phyloP scores from a whole-genome alignment of 1,140 invertebrate genomes.

The Akabosia matsudoensis region DNA sequence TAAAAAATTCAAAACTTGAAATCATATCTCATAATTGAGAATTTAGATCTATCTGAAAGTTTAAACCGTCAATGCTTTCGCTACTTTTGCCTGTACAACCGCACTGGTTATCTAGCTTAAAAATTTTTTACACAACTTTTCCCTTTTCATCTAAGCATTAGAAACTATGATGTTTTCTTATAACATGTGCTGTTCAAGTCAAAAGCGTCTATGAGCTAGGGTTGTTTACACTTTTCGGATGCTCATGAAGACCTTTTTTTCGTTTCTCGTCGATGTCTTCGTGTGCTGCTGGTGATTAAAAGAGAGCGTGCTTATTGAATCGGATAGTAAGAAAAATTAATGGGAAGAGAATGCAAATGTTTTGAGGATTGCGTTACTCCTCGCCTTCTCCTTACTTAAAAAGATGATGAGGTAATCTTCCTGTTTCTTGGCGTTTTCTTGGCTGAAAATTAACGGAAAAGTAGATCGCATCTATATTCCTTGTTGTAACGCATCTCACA shows the following conservation, averaged over 20 bases:
- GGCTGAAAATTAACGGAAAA: constrained; percentile 15
- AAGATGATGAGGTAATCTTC: constrained; percentile 1
- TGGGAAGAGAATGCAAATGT: constrained; percentile 40
- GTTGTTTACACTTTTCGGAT: constrained; percentile 7
- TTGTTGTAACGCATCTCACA: neutral
- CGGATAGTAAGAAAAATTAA: constrained; percentile 46
- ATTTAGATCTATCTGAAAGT: no score
- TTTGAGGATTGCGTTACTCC: no score
- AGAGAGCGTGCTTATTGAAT: constrained; percentile 44
- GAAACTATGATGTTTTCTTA: no score
- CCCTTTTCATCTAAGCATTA: neutral
- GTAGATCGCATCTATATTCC: neutral
- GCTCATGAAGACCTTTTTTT: neutral
- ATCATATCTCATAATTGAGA: no score
- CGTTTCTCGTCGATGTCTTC: neutral
- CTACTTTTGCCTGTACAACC: no score
- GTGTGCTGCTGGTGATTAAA: constrained; percentile 1
- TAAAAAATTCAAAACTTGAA: no score
- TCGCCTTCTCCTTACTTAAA: neutral
- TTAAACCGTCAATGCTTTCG: no score
- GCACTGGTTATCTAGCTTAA: no score
- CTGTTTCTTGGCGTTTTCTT: neutral
- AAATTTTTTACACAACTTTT: neutral
- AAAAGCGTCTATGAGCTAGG: no score
- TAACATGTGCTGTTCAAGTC: no score